Percentiles rank a stretch among this genome's conserved stretches.
Evolutionary conservation across 1,140 invertebrate genomes (phyloP).

Genomic region (Euura lappo): DNA sequence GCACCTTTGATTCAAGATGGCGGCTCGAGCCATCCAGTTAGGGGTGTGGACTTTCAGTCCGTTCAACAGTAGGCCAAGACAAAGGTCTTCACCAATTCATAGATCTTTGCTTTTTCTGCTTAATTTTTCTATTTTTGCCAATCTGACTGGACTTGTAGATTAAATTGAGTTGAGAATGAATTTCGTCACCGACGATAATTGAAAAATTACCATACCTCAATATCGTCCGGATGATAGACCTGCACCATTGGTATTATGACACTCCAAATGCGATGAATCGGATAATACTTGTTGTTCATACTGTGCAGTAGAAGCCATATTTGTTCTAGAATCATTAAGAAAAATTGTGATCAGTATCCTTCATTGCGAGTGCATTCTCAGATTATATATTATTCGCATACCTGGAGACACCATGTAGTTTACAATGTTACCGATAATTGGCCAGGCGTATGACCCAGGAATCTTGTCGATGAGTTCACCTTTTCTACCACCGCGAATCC

Average conservation of each 20-base stretch:
- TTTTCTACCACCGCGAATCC: slow-evolving; percentile 20
- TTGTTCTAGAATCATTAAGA: slow-evolving; percentile 24
- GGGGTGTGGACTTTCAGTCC: no score
- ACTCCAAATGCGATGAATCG: slow-evolving; percentile 38
- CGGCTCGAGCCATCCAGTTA: no score
- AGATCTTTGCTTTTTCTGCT: no score
- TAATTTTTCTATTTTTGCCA: no score
- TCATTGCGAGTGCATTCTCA: not conserved
- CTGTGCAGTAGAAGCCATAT: slow-evolving; percentile 31
- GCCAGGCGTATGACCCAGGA: slow-evolving; percentile 52
- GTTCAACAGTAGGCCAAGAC: no score
- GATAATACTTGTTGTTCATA: slow-evolving; percentile 28
- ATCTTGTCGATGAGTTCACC: slow-evolving; percentile 30
- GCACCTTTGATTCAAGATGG: no score
- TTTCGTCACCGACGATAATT: no score
- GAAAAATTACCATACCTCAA: slow-evolving; percentile 41
- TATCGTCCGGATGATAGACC: slow-evolving; percentile 50
- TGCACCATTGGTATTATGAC: slow-evolving; percentile 35
- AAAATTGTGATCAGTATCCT: not conserved
- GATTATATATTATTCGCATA: not conserved
- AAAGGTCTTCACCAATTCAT: no score
- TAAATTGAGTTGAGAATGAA: no score
- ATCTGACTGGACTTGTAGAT: no score
- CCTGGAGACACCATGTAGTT: slow-evolving; percentile 14
- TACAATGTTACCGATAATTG: slow-evolving; percentile 53